These are phyloP conservation scores for Oncorhynchus tshawytscha DNA, from an alignment of 2,113 vertebrate species.

Conservation along the genomic window DNA sequence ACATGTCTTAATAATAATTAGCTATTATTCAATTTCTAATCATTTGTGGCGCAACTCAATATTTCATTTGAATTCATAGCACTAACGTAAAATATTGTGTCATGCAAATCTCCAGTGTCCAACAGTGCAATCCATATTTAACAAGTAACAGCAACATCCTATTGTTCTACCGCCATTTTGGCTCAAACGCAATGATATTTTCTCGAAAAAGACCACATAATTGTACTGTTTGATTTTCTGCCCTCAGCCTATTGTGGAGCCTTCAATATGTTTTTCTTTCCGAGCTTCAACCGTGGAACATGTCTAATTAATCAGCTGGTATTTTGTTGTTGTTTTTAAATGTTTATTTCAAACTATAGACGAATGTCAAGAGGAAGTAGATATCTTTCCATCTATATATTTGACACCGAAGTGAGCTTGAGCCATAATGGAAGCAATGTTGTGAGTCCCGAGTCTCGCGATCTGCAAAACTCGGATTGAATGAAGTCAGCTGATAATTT, in stretches of 20 bases:
- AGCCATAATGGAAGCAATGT: slow-evolving; percentile 22
- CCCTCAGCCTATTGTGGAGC: not conserved
- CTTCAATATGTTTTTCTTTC: not conserved
- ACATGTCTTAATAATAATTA: not conserved
- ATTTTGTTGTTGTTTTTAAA: too few species aligned
- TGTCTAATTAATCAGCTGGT: too few species aligned
- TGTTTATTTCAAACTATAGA: not conserved
- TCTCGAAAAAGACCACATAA: not conserved
- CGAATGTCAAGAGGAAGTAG: not conserved
- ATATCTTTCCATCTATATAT: not conserved
- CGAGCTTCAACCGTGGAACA: not conserved
- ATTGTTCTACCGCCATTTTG: slow-evolving; percentile 49
- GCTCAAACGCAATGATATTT: slow-evolving; percentile 50
- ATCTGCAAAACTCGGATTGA: slow-evolving; percentile 39
- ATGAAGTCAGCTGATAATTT: slow-evolving; percentile 77
- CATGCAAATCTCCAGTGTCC: not conserved
- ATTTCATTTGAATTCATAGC: not conserved
- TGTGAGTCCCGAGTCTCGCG: not conserved
- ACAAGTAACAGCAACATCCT: too few species aligned
- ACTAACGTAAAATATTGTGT: not conserved
- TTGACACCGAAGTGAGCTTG: not conserved
- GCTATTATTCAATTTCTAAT: not conserved
- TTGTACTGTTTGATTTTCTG: not conserved
- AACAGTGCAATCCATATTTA: too few species aligned
- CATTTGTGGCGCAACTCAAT: not conserved